phyloP scores from a whole-genome alignment of 1,140 invertebrate species.

The Pemphigus obesinymphae region DNA sequence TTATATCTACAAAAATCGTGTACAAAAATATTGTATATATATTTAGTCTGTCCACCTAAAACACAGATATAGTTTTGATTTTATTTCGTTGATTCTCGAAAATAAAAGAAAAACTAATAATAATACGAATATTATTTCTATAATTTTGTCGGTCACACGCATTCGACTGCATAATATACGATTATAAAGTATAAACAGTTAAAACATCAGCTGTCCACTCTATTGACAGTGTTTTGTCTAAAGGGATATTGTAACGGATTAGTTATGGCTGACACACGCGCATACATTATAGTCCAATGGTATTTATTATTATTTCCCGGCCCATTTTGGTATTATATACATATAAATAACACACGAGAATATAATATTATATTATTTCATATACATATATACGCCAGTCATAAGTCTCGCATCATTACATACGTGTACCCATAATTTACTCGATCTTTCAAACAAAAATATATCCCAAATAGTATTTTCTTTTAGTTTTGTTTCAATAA shows the following conservation, averaged over 20 bases:
- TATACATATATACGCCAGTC: not conserved
- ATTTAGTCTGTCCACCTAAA: too few relatives aligned
- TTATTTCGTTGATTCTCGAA: not conserved
- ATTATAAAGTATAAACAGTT: too few relatives aligned
- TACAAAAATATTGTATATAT: too few relatives aligned
- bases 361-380: not conserved
- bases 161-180: not conserved
- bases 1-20: too few relatives aligned
- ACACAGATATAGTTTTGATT: not conserved
- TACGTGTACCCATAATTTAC: not conserved
- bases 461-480: not conserved
- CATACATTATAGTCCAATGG: conserved; percentile 9
- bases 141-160: not conserved
- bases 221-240: conserved; percentile 40
- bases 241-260: conserved; percentile 20
- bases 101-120: not conserved
- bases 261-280: conserved; percentile 20
- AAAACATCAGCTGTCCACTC: conserved; percentile 24
- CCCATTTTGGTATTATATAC: not conserved
- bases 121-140: not conserved
- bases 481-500: not conserved
- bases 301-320: conserved; percentile 19
- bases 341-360: too few relatives aligned
- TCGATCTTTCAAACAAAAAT: conserved; percentile 26
- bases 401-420: conserved; percentile 33